Evolutionary conservation across 2,888 invertebrate species (phyloP), one percentile per base, ranked within the genome.

Genomic region (Rapana venosa): DNA sequence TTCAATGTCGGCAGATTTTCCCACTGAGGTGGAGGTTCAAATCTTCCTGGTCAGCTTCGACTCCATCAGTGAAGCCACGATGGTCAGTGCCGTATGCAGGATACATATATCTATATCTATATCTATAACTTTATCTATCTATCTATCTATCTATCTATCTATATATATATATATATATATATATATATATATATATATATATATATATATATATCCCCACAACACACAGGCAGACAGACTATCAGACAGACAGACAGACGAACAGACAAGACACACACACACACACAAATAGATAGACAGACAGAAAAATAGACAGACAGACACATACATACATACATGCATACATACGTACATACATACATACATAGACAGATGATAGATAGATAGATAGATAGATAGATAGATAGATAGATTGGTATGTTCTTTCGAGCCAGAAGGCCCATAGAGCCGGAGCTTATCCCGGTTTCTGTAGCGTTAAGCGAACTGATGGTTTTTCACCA

Each of bases 51-150:
- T 93, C 90, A 94, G 94, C 89, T 94, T 95, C 74, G 94, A 94
- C 90, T 94, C 94, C 26, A 94, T 95, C 89, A 95, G 94, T 88
- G 95, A 95, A 90, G 93, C 94, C 13, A 94, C 94, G 1, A 95
- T 95, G 95, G 95, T 95, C 90, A 74, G n/a, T 87, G 35, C 20
- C n/a, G 1, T 30, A 79, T 30, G 30, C 5, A 22, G 8, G 22
- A n/a, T 74, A 20, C 2, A 2, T 70, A 20, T 70, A 22, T 70
- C 15, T 70, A 22, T 70, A 20, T 70, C 0, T 70, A 20, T 70
- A 15, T 8, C 8, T 17, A 15, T 8, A 61, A 15, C 17, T 8
- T 15, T 61, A 26, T 70, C 17, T 26, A 26, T 70, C 70, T 70
- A 22, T 70, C 70, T 20, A 2, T 70, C 70, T 70, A 22, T 70